Base-by-base conservation (phyloP, 2,113 vertebrate genomes). In the Microtus oregoni region DNA sequence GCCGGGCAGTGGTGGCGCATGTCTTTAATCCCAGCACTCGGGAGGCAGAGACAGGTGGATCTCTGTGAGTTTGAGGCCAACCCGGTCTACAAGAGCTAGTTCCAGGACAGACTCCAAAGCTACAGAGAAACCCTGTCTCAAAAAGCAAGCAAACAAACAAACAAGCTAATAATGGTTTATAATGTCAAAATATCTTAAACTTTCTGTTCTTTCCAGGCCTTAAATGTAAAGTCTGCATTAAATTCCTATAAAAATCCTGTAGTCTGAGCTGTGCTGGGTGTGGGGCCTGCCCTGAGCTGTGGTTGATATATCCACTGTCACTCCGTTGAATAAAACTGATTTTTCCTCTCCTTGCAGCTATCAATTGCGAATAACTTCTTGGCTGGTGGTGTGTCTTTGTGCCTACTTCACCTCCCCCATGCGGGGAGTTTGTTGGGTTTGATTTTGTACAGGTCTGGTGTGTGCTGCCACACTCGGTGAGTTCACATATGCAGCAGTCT, bases 151-250 rank as follows among this genome's bases (percentile, higher is more conserved):
- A 17, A 58, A 58, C 15, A 58, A 58, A 58, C 15, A 58, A 58
- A 58, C 14, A 58, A 58, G 17, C 88, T 94, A 92, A 85, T 70
- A 77, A 38, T 97, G 67, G 55, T 61, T 95, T 90, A 73, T 70
- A 94, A 85, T 96, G 92, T 94, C 94, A 97, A 96, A 97, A 94
- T 95, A 90, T 0, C 75, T 94, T 95, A 94, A 86, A 87, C 28
- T 79, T 95, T 76, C 44, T 89, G 58, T 94, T 96, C 44, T 92
- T 96, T 95, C 95, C 26, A 95, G 94, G 52, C 12, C 63, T 50
- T 93, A 92, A 86, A 76, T 96, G 61, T 65, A 92, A 95, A 88
- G 86, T 85, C 75, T 90, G 88, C 55, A 90, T 85, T 79, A 87
- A 32, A 85, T 70, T 86, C 78, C 63, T 90, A 44, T 93, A 91